These are phyloP conservation scores for Chlorospingus flavigularis DNA, from an alignment of 2,797 vertebrate genomes.

Conservation along the genomic window DNA sequence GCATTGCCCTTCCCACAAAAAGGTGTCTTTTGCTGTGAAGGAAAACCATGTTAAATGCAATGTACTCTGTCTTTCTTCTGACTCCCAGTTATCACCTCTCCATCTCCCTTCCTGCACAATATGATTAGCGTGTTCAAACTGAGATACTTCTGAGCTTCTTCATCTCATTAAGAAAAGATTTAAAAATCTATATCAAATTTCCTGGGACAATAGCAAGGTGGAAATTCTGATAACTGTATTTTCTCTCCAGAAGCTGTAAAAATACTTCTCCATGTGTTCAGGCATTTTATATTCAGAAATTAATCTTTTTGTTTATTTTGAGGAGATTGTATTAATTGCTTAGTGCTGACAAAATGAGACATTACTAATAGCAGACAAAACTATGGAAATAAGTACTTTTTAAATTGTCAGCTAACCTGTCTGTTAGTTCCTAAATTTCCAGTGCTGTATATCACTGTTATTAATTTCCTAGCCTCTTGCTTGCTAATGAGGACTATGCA, in stretches of 20 bases:
- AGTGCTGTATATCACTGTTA: background rate
- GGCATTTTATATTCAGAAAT: background rate
- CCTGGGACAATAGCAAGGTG: background rate
- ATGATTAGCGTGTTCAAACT: background rate
- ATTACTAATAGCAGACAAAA: background rate
- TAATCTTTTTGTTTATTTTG: background rate
- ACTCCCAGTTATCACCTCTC: background rate
- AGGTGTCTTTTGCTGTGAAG: background rate
- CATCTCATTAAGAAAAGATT: background rate
- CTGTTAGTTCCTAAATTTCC: background rate
- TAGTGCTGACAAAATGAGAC: background rate
- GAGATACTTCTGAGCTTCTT: background rate
- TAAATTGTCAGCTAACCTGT: background rate
- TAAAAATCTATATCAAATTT: background rate
- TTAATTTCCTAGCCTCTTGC: background rate
- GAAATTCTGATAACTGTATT: background rate
- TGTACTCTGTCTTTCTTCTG: background rate
- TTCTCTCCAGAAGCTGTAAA: background rate
- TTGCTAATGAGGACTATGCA: background rate
- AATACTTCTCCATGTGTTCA: accelerated
- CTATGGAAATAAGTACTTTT: background rate
- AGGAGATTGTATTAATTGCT: background rate
- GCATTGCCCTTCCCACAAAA: background rate
- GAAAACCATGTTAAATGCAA: background rate
- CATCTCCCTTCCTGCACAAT: background rate